A percentile compares a stretch with the other conserved stretches of the same genome.
phyloP scores from a whole-genome alignment of 1,140 invertebrate species.

The Nebria ingens region DNA sequence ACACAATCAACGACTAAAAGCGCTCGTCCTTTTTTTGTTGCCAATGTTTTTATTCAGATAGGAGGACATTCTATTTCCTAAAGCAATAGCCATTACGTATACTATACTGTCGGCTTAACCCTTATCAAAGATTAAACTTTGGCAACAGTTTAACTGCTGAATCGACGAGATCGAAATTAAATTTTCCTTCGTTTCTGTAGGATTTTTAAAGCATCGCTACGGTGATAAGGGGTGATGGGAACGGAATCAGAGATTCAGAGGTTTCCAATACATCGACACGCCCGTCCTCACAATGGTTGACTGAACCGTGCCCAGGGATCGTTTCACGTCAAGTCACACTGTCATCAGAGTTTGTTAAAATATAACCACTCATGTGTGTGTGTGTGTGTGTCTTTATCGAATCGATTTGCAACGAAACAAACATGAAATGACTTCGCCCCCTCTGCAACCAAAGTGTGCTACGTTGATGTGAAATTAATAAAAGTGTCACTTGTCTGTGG shows the following conservation, averaged over 20 bases:
- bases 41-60: constrained; percentile 12
- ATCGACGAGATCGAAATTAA: constrained; percentile 50
- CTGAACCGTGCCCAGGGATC: no score
- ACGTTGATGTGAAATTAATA: constrained; percentile 57
- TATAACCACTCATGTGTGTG: no score
- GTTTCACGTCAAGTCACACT: no score
- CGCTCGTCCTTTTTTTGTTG: constrained; percentile 5
- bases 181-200: constrained; percentile 35
- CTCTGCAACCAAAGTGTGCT: no score
- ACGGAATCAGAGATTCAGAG: constrained; percentile 24
- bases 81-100: constrained; percentile 15
- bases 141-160: constrained; percentile 40
- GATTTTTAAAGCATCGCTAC: constrained; percentile 16
- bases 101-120: constrained; percentile 30
- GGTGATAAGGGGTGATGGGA: constrained; percentile 17
- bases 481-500: constrained; percentile 57
- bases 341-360: no score
- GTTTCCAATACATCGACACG: background rate
- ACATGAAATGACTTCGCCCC: no score
- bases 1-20: constrained; percentile 9
- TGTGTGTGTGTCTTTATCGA: no score
- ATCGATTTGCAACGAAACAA: no score
- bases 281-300: no score
- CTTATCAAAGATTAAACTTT: constrained; percentile 50
- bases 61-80: constrained; percentile 17